A percentile compares a stretch with the other conserved stretches of the same genome.
These are phyloP conservation scores for Cydia fagiglandana DNA, from an alignment of 1,140 invertebrate species.

Conservation along the genomic window DNA sequence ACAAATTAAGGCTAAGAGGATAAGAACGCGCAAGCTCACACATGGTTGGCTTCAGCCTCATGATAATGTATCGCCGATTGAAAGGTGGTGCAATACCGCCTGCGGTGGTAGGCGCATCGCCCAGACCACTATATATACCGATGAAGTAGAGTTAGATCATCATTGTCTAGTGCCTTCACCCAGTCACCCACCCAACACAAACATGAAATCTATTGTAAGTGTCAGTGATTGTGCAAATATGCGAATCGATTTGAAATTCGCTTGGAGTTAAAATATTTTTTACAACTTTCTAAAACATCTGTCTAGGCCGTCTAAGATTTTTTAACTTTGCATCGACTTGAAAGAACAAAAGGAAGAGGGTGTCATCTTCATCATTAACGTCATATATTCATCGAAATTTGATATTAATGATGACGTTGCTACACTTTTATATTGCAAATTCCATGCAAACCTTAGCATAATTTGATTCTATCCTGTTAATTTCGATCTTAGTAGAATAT, in stretches of 20 bases:
- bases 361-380: too few relatives aligned
- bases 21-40: constrained; percentile 44
- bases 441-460: too few relatives aligned
- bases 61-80: constrained; percentile 58
- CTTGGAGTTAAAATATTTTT: constrained; percentile 11
- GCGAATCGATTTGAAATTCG: not conserved
- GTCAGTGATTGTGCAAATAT: constrained; percentile 53
- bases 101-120: constrained; percentile 64
- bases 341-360: too few relatives aligned
- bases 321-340: too few relatives aligned
- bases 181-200: constrained; percentile 65
- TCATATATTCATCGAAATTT: too few relatives aligned
- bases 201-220: constrained; percentile 76
- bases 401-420: too few relatives aligned
- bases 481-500: too few relatives aligned
- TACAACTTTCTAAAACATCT: constrained; percentile 6
- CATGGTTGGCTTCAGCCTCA: constrained; percentile 37
- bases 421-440: too few relatives aligned
- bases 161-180: constrained; percentile 73
- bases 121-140: constrained; percentile 70
- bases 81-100: constrained; percentile 70
- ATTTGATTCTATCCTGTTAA: too few relatives aligned
- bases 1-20: constrained; percentile 41
- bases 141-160: constrained; percentile 65
- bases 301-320: too few relatives aligned